Conservation (phyloP, 2,113 vertebrate genomes). For the Pipa parva region DNA sequence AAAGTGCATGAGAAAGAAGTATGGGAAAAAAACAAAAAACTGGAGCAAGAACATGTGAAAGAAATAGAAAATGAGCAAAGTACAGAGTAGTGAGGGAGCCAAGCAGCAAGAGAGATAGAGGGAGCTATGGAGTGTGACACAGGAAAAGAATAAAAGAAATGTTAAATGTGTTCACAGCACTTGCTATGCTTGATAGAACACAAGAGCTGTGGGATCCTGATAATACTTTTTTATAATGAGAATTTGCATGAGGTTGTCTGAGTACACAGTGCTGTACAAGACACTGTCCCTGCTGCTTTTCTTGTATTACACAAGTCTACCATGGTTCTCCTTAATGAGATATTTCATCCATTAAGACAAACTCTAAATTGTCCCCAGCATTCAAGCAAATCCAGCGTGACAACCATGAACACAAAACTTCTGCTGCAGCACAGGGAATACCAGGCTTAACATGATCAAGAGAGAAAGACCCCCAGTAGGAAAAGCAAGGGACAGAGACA, state of each 20-base stretch:
- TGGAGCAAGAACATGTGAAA: not conserved
- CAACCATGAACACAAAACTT: not conserved
- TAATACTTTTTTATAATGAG: conserved; percentile 1
- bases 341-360: not conserved
- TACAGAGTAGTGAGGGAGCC: not conserved
- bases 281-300: not conserved
- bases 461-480: too few relatives aligned
- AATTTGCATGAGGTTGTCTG: not conserved
- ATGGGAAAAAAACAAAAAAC: too few relatives aligned
- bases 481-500: too few relatives aligned
- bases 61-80: not conserved
- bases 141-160: not conserved
- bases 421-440: not conserved
- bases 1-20: not conserved
- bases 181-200: not conserved
- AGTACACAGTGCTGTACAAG: not conserved
- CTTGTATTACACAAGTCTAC: not conserved
- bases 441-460: not conserved
- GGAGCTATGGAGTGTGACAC: not conserved
- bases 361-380: not conserved
- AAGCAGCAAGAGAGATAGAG: not conserved
- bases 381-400: not conserved
- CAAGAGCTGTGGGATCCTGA: not conserved
- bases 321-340: not conserved
- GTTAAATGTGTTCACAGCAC: not conserved